A percentile compares a stretch with the other conserved stretches of the same genome.
phyloP scores from a whole-genome alignment of 2,797 vertebrate species.

The Eremophila alpestris region DNA sequence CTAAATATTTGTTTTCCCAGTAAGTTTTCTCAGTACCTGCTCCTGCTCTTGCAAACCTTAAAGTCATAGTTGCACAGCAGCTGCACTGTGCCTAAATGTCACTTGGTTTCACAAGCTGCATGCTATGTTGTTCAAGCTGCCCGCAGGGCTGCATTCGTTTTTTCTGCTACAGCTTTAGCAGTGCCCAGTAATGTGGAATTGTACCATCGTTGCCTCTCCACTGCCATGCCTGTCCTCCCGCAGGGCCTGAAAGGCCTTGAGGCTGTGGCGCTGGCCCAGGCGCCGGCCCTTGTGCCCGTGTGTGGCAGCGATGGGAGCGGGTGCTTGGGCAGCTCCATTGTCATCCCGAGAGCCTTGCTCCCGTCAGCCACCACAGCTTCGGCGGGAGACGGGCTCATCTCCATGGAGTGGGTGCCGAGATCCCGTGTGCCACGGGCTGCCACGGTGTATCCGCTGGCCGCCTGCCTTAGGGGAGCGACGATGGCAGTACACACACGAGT shows the following conservation, averaged over 20 bases:
- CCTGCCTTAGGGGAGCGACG: not conserved
- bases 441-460: accelerated
- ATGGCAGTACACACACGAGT: not conserved
- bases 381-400: accelerated
- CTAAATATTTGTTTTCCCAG: not conserved
- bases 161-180: not conserved
- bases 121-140: not conserved
- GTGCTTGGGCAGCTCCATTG: accelerated
- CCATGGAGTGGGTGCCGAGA: accelerated
- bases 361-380: accelerated
- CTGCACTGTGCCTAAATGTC: not conserved
- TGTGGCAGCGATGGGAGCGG: not conserved
- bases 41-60: not conserved
- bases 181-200: no score
- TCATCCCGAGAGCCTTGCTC: not conserved
- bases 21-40: not conserved
- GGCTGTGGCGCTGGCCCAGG: not conserved
- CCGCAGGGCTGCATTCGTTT: not conserved
- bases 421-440: not conserved
- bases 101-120: not conserved
- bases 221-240: accelerated
- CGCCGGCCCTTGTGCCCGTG: accelerated
- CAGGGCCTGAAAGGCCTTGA: accelerated
- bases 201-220: not conserved
- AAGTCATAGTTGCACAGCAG: not conserved